Base-by-base conservation (phyloP, 1,140 invertebrate species). In the Mizuhopecten yessoensis region DNA sequence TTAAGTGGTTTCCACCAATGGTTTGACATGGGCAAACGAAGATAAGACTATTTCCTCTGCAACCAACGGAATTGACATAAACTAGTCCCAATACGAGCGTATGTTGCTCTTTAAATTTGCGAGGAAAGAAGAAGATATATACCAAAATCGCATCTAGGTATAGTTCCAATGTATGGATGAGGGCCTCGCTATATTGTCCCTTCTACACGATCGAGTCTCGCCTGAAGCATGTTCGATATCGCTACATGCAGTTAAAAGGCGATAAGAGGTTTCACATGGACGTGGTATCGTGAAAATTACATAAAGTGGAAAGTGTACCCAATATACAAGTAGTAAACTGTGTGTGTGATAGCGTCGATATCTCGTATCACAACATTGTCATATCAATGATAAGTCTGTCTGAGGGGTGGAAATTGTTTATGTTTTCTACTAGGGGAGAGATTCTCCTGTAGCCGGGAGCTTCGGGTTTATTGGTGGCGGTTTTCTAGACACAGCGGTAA, bases 301-400 rank as follows among this genome's bases (percentile, higher is more conserved):
- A 75, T 75, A 75, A 75, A 75, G 57, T 75, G 57, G 57, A 75
- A 75, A 75, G 57, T 75, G 57, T 75, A 75, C 57, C 57, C 57
- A n/a, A 75, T 75, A 75, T 75, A 75, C 57, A 75, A 75, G n/a
- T 75, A 75, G 57, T 75, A 75, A 49, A 75, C 23, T 75, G 57
- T 2, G n/a, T n/a, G 57, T 75, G 57, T n/a, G 23, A 75, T 75
- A n/a, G 23, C 57, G 57, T 75, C 57, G 57, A n/a, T 75, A 75
- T 75, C 57, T 75, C 23, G 23, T 75, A 75, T 75, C 57, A 75
- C 23, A 29, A 75, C 57, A 75, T 5, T 75, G 57, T 75, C 57
- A 23, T 29, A 75, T n/a, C 57, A n/a, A 9, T 75, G 57, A 75
- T 75, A 75, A 75, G 23, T 2, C 9, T 29, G 57, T 75, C 57